Conservation (phyloP, 2,113 vertebrate species). For the Meles meles region DNA sequence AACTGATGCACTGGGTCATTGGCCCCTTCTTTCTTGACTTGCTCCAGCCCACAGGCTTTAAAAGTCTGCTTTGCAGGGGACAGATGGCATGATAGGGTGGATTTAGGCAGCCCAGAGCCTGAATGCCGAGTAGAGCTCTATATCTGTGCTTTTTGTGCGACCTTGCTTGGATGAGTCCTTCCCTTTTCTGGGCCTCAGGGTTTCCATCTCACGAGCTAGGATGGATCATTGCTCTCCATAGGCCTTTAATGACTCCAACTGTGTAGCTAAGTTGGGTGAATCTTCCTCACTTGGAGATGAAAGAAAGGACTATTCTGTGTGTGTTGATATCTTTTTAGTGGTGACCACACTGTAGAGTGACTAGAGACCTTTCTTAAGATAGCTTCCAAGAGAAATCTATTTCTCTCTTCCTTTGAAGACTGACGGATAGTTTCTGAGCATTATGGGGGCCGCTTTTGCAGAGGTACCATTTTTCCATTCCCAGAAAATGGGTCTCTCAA, state of each 20-base stretch:
- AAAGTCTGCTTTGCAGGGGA: background rate
- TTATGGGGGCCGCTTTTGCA: background rate
- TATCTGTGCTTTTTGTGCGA: background rate
- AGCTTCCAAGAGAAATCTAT: conserved; percentile 36
- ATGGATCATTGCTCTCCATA: background rate
- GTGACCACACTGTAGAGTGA: background rate
- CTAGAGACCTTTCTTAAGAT: conserved; percentile 8
- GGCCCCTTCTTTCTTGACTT: background rate
- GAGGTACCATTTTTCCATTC: background rate
- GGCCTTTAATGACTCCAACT: background rate
- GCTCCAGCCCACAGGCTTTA: background rate
- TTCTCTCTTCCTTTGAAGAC: conserved; percentile 32
- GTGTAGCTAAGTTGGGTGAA: background rate
- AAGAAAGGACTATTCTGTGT: background rate
- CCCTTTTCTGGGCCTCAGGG: background rate
- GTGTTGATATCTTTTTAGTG: conserved; percentile 16
- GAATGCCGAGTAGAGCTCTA: background rate
- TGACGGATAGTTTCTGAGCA: background rate
- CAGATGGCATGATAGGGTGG: background rate
- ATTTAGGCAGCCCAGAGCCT: background rate
- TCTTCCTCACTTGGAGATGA: background rate
- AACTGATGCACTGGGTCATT: background rate
- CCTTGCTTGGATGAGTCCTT: background rate
- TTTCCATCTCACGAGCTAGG: background rate
- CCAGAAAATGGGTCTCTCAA: background rate